Percentiles rank a stretch among this genome's conserved stretches.
phyloP scores from a whole-genome alignment of 2,113 vertebrate species.

The Protomyctophum bolini region DNA sequence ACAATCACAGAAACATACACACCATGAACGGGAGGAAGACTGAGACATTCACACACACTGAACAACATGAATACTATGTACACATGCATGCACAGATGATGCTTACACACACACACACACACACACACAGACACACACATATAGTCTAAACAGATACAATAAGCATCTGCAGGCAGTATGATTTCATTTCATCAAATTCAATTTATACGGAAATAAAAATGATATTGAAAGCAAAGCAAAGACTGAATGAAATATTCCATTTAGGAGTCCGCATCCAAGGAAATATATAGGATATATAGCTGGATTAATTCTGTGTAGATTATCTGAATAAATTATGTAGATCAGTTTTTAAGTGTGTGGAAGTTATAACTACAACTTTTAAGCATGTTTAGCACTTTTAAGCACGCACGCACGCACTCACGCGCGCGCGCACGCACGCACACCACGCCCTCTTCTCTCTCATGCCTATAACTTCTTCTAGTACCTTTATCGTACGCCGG shows the following conservation, averaged over 20 bases:
- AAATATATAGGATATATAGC: background rate
- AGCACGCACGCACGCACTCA: too few species aligned
- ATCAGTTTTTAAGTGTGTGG: too few species aligned
- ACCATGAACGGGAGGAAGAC: conserved; percentile 13
- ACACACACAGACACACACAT: background rate
- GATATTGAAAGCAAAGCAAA: background rate
- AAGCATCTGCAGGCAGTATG: conserved; percentile 46
- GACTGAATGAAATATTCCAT: conserved; percentile 9
- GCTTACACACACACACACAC: background rate
- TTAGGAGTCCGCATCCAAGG: conserved; percentile 1
- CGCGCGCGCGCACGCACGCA: background rate
- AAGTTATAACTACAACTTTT: too few species aligned
- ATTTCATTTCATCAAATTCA: conserved; percentile 43
- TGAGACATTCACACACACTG: background rate
- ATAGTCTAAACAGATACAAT: conserved; percentile 40
- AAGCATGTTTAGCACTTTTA: too few species aligned
- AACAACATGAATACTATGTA: too few species aligned
- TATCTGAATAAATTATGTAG: background rate
- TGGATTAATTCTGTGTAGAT: background rate
- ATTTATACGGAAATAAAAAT: conserved; percentile 35
- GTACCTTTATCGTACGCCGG: too few species aligned
- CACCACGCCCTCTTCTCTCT: background rate
- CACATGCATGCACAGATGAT: background rate
- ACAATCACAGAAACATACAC: conserved; percentile 35
- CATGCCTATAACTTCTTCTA: background rate